These are phyloP conservation scores for Himalopsyche japonica DNA, from an alignment of 2,888 invertebrate genomes.

Conservation along the genomic window DNA sequence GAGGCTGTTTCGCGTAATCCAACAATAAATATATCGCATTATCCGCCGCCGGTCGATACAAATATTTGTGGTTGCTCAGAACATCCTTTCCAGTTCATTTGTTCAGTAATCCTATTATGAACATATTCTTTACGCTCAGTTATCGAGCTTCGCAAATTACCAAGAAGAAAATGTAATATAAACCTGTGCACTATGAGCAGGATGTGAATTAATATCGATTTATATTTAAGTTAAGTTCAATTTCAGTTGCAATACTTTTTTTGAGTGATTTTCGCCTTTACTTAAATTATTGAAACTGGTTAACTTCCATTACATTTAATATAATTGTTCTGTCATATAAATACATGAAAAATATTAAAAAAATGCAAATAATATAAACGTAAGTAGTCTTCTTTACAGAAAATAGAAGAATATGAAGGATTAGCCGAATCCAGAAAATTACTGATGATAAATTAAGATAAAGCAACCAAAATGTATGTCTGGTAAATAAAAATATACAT, in stretches of 20 bases:
- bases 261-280: too few species aligned
- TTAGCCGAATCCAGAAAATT: too few species aligned
- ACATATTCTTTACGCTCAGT: neutral
- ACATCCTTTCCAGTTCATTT: neutral
- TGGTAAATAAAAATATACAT: too few species aligned
- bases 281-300: too few species aligned
- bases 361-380: too few species aligned
- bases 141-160: neutral
- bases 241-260: neutral
- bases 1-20: constrained; percentile 8
- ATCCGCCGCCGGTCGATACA: neutral
- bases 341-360: too few species aligned
- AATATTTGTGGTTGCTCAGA: neutral
- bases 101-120: neutral
- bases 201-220: neutral
- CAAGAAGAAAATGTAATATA: neutral
- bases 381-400: too few species aligned
- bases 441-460: too few species aligned
- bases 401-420: too few species aligned
- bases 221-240: neutral
- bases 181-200: neutral
- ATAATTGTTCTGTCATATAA: too few species aligned
- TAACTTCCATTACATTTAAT: too few species aligned
- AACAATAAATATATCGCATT: constrained; percentile 16
- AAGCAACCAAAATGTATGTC: too few species aligned